A percentile compares a stretch with the other conserved stretches of the same genome.
phyloP scores from a whole-genome alignment of 1,140 invertebrate species.

The Hylyphantes graminicola region DNA sequence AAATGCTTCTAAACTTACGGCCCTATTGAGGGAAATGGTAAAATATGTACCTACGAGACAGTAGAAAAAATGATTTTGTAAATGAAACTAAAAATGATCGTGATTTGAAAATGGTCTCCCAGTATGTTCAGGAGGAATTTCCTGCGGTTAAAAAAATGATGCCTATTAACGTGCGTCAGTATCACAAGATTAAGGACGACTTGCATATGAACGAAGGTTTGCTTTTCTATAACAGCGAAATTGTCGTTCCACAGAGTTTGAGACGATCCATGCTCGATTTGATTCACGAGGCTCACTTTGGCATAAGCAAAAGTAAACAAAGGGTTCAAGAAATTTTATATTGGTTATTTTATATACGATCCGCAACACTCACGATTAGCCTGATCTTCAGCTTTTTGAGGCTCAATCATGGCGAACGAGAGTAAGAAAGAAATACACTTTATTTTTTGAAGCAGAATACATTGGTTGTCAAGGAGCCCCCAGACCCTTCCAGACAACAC shows the following conservation, averaged over 20 bases:
- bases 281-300: conserved; percentile 66
- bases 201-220: conserved; percentile 63
- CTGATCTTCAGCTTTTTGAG: too few relatives aligned
- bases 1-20: too few relatives aligned
- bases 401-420: too few relatives aligned
- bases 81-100: conserved; percentile 18
- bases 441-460: too few relatives aligned
- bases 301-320: conserved; percentile 61
- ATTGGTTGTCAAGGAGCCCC: too few relatives aligned
- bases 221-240: conserved; percentile 63
- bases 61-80: neutral
- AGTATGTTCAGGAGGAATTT: conserved; percentile 52
- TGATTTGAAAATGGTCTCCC: neutral
- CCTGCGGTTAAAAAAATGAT: conserved; percentile 47
- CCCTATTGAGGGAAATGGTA: too few relatives aligned
- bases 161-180: conserved; percentile 40
- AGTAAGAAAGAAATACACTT: too few relatives aligned
- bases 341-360: too few relatives aligned
- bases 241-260: conserved; percentile 64
- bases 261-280: conserved; percentile 63
- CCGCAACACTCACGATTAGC: too few relatives aligned
- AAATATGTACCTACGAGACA: conserved; percentile 13
- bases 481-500: too few relatives aligned
- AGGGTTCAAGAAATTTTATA: conserved; percentile 8
- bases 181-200: conserved; percentile 36